Conservation (phyloP, 2,797 vertebrate species). For the Coendou prehensilis region DNA sequence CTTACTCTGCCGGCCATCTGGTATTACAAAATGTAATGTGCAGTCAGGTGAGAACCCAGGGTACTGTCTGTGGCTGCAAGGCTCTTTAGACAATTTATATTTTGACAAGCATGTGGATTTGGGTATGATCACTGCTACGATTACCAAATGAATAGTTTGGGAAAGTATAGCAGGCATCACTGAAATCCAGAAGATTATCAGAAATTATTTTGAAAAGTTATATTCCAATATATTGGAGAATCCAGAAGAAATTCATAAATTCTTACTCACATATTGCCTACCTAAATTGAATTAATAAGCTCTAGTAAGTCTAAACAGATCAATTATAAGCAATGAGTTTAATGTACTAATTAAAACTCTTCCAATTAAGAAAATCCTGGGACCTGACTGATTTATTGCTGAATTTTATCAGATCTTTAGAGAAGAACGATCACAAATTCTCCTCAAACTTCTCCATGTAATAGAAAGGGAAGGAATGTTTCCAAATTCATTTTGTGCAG, state of each 20-base stretch:
- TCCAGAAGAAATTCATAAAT: neutral
- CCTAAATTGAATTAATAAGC: neutral
- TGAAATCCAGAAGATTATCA: neutral
- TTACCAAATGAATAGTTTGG: neutral
- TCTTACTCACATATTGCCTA: neutral
- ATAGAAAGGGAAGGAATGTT: neutral
- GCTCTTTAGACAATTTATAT: neutral
- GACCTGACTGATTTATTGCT: neutral
- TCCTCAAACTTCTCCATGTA: neutral
- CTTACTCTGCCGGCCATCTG: neutral
- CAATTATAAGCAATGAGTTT: neutral
- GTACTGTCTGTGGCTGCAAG: accelerated
- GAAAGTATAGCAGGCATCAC: neutral
- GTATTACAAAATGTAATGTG: neutral
- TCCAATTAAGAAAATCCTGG: neutral
- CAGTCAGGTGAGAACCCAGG: accelerated
- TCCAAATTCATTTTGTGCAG: neutral
- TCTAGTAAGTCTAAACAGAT: neutral
- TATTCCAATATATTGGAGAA: neutral
- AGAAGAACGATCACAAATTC: neutral
- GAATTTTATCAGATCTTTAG: neutral
- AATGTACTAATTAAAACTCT: neutral
- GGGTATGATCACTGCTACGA: neutral
- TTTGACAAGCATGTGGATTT: neutral
- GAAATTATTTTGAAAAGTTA: neutral